phyloP scores from a whole-genome alignment of 2,113 vertebrate species.

The Grammomys dolichurus region DNA sequence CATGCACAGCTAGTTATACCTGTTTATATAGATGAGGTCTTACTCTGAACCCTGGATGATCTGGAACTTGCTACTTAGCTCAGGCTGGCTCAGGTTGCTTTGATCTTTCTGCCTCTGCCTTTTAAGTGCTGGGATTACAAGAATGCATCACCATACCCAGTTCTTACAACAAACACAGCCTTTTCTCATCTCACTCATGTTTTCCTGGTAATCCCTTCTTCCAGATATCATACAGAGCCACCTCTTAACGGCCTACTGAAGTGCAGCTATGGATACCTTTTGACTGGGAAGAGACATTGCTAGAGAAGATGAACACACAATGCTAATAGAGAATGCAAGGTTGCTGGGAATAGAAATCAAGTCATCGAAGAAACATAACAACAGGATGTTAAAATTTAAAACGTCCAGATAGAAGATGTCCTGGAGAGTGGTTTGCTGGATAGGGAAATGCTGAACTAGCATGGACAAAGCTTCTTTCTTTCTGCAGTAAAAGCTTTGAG shows the following conservation, averaged over 20 bases:
- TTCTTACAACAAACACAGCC: neutral
- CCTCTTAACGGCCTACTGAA: slow-evolving; percentile 2
- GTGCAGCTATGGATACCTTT: slow-evolving; percentile 53
- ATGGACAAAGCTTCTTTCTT: neutral
- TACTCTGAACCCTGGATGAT: neutral
- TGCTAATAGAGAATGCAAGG: slow-evolving; percentile 26
- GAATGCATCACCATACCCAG: neutral
- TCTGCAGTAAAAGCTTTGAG: neutral
- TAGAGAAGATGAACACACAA: neutral
- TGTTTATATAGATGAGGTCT: neutral
- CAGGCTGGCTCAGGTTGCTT: neutral
- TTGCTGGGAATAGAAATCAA: slow-evolving; percentile 51
- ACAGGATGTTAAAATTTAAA: slow-evolving; percentile 40
- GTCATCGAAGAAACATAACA: neutral
- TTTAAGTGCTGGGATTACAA: neutral
- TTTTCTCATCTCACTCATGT: slow-evolving; percentile 34
- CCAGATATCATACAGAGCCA: neutral
- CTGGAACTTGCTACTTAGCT: neutral
- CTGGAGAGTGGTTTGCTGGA: neutral
- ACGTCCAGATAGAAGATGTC: neutral
- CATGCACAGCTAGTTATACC: too few species aligned
- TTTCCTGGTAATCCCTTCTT: slow-evolving; percentile 12
- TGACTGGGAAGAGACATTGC: neutral
- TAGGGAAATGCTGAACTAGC: slow-evolving; percentile 20
- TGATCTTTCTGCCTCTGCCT: neutral